Evolutionary conservation across 2,113 vertebrate genomes (phyloP).

Genomic region (Cynopterus brachyotis): DNA sequence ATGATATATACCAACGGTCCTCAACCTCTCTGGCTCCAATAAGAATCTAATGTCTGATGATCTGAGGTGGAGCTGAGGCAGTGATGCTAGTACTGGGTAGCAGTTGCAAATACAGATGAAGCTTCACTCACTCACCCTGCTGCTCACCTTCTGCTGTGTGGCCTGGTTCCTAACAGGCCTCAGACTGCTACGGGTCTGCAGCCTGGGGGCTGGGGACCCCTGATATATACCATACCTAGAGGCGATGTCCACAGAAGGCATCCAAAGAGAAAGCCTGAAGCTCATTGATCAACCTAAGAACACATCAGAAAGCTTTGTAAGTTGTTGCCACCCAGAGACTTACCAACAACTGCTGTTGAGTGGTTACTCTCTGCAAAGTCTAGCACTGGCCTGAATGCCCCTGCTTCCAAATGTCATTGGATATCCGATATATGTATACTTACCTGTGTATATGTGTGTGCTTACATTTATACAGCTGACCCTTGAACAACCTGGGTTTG

Average conservation of each 20-base stretch:
- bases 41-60: too few species aligned
- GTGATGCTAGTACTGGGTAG: too few species aligned
- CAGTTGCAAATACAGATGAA: too few species aligned
- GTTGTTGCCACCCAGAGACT: not conserved
- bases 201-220: too few species aligned
- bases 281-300: not conserved
- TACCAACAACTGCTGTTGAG: not conserved
- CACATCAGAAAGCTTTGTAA: not conserved
- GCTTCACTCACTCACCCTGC: too few species aligned
- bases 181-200: too few species aligned
- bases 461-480: not conserved
- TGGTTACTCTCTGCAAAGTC: not conserved
- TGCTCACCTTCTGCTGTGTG: too few species aligned
- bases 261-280: not conserved
- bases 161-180: too few species aligned
- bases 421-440: fast-evolving
- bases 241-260: not conserved
- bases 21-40: too few species aligned
- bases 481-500: not conserved
- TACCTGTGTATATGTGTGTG: not conserved
- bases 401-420: not conserved
- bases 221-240: fast-evolving
- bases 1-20: too few species aligned
- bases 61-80: too few species aligned
- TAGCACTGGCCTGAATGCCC: fast-evolving